Percentiles rank a stretch among this genome's conserved stretches.
Evolutionary conservation across 2,888 invertebrate genomes (phyloP).

Genomic region (Parochlus steinenii): DNA sequence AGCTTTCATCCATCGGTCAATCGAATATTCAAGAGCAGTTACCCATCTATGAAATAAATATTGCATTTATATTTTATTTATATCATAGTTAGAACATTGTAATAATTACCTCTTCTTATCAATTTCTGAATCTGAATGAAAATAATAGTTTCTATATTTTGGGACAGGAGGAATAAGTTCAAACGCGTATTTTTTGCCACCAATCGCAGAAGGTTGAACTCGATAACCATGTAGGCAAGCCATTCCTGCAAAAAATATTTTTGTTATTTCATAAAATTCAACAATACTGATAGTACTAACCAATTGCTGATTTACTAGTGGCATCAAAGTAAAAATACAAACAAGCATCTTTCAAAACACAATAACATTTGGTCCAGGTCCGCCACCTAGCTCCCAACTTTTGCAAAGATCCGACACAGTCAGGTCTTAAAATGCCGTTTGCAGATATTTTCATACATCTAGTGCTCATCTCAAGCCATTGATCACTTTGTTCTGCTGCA

Average conservation of each 20-base stretch:
- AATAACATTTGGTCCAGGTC: constrained; percentile 83
- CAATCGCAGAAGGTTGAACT: constrained; percentile 61
- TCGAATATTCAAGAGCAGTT: constrained; percentile 84
- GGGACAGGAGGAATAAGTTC: constrained; percentile 79
- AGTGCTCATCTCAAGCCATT: constrained; percentile 60
- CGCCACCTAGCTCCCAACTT: constrained; percentile 75
- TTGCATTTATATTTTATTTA: not conserved
- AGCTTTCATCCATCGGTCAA: constrained; percentile 82
- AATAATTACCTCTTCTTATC: constrained; percentile 72
- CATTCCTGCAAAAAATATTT: constrained; percentile 44
- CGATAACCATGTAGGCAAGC: constrained; percentile 88
- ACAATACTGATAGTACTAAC: no score
- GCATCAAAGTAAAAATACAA: constrained; percentile 85
- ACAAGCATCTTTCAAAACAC: constrained; percentile 88
- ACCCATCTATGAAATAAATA: constrained; percentile 56
- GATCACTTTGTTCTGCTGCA: constrained; percentile 53
- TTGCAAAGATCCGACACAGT: constrained; percentile 84
- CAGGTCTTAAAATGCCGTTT: constrained; percentile 60
- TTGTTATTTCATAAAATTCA: constrained; percentile 1
- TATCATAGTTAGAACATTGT: not conserved
- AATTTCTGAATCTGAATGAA: constrained; percentile 86
- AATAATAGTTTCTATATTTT: constrained; percentile 75
- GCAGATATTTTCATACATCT: constrained; percentile 69
- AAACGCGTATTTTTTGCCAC: constrained; percentile 83
- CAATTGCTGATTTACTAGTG: constrained; percentile 73